Evolutionary conservation across 1,140 invertebrate species (phyloP), one percentile per base, ranked within the genome.

Genomic region (Drosophila gunungcola): DNA sequence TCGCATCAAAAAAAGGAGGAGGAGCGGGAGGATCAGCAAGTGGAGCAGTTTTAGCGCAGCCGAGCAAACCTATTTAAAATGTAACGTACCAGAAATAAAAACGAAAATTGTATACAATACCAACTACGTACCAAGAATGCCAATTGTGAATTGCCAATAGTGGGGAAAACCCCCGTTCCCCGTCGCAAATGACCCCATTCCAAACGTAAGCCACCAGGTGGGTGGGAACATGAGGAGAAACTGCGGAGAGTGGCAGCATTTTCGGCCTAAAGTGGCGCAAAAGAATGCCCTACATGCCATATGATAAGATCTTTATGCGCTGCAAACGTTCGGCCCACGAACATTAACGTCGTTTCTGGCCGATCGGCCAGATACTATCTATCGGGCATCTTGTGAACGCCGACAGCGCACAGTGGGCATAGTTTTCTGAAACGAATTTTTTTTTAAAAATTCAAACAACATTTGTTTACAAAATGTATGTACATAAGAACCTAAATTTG

Each of bases 61-160:
- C 43, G 46, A 61, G 48, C 51, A 55, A 64, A 73, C 51, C 68
- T 64, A 74, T 63, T 63, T 74, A 38, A 75, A 75, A 54, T 76
- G 58, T 55, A 73, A 76, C 42, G 52, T 67, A 76, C 48, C 39
- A 46, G 42, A 54, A 76, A 76, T 65, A 76, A 76, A 74, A 45
- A 29, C 42, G 16, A 55, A 57, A 74, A 74, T 34, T 58, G 61
- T 70, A 69, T 45, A 68, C 67, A 34, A 10, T 36, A 52, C 46
- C 0, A 54, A 60, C 0, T 54, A 60, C 38, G 25, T 9, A 16
- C 38, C 54, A 5, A 52, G 64, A 68, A 68, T 68, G 64, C 61
- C 64, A 68, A 68, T 68, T 68, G 64, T 61, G 60, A 68, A 68
- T 68, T 67, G 25, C 45, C 12, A 48, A 21, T 38, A 27, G 52